A percentile compares a stretch with the other conserved stretches of the same genome.
phyloP scores from a whole-genome alignment of 2,888 invertebrate genomes.

The Lacanobia wlatinum region DNA sequence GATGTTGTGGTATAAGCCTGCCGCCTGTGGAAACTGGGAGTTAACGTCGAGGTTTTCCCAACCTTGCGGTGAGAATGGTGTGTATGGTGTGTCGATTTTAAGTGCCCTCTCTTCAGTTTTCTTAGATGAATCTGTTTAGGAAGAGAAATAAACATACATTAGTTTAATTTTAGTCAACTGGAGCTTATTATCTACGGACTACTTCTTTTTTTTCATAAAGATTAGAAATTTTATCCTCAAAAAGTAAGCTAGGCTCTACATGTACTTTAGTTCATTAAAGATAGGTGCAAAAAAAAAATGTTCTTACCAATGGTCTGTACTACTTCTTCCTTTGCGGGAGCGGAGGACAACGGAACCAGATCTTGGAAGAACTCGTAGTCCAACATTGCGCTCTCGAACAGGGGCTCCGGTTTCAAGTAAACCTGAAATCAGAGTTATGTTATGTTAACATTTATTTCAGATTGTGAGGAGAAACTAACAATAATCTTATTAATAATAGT shows the following conservation, averaged over 20 bases:
- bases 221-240: no score
- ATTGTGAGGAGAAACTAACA: constrained; percentile 70
- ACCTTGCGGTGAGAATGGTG: constrained; percentile 85
- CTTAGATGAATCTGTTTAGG: constrained; percentile 78
- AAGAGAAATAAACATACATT: not conserved
- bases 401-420: constrained; percentile 86
- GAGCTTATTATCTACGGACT: not conserved
- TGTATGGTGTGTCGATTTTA: constrained; percentile 86
- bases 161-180: not conserved
- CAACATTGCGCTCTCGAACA: constrained; percentile 86
- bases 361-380: constrained; percentile 94
- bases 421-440: constrained; percentile 81
- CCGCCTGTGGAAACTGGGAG: constrained; percentile 79
- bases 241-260: not conserved
- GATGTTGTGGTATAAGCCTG: constrained; percentile 79
- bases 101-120: constrained; percentile 83
- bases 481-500: constrained; percentile 77
- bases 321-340: constrained; percentile 88
- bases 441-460: constrained; percentile 73
- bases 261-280: not conserved
- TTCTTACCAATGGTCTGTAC: constrained; percentile 87
- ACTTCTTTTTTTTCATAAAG: not conserved
- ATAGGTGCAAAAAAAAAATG: not conserved
- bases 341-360: constrained; percentile 91
- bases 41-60: constrained; percentile 84